Percentiles rank a stretch among this genome's conserved stretches.
Evolutionary conservation across 2,113 vertebrate species (phyloP).

Genomic region (Acrocephalus kingi): DNA sequence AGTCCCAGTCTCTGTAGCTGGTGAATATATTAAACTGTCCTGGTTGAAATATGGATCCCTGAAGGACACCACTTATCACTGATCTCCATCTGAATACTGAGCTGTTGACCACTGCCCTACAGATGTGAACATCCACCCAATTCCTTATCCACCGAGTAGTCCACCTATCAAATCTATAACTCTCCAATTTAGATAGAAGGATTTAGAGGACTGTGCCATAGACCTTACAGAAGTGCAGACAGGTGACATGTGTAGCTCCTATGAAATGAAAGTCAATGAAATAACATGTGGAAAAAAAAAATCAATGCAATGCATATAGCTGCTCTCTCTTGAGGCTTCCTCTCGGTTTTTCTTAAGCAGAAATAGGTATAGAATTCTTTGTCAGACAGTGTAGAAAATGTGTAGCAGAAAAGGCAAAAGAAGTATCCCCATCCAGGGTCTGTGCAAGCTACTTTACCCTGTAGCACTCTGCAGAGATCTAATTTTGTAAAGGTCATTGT

Average conservation of each 20-base stretch:
- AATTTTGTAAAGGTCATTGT: background rate
- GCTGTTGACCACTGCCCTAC: fast-evolving
- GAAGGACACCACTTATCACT: background rate
- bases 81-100: background rate
- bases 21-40: background rate
- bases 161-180: background rate
- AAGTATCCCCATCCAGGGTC: too few species aligned
- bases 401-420: background rate
- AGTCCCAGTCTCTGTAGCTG: background rate
- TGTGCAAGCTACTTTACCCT: background rate
- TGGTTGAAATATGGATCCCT: background rate
- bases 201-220: too few species aligned
- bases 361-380: background rate
- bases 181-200: too few species aligned
- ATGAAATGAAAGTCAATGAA: background rate
- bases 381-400: background rate
- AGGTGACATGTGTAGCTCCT: background rate
- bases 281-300: background rate
- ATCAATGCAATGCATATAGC: background rate
- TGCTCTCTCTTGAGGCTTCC: background rate
- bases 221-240: background rate
- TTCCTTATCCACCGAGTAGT: background rate
- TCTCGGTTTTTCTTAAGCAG: background rate
- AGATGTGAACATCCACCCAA: background rate
- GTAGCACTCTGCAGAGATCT: background rate